phyloP scores from a whole-genome alignment of 2,113 vertebrate species.

The Penelope pileata region DNA sequence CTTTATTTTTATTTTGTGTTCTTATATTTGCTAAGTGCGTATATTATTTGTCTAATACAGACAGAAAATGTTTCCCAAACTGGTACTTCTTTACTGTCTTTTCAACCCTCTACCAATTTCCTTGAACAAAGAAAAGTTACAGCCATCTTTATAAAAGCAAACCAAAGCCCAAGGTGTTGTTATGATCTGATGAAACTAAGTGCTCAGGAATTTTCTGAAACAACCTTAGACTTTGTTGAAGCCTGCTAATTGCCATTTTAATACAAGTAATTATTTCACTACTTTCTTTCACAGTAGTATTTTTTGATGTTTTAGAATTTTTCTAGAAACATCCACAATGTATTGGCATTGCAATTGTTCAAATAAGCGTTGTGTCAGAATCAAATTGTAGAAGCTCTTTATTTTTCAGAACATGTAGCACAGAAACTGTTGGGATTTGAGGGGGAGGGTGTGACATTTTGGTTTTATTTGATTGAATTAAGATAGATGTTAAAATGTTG shows the following conservation, averaged over 20 bases:
- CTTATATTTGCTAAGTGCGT: not conserved
- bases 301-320: not conserved
- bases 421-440: not conserved
- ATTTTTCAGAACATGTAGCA: not conserved
- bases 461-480: not conserved
- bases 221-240: not conserved
- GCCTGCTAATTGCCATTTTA: not conserved
- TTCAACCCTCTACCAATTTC: not conserved
- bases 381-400: not conserved
- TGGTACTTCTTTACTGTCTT: not conserved
- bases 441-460: rapidly evolving
- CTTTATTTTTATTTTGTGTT: not conserved
- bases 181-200: conserved; percentile 20
- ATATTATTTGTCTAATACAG: not conserved
- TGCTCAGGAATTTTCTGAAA: conserved; percentile 22
- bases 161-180: not conserved
- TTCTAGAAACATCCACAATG: not conserved
- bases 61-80: not conserved
- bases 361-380: not conserved
- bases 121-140: conserved; percentile 30
- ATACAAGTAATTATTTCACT: not conserved
- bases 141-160: conserved; percentile 23
- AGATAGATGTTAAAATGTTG: not conserved
- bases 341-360: rapidly evolving
- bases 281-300: not conserved